These are phyloP conservation scores for Dromius quadrimaculatus DNA, from an alignment of 2,888 invertebrate genomes.

Conservation along the genomic window DNA sequence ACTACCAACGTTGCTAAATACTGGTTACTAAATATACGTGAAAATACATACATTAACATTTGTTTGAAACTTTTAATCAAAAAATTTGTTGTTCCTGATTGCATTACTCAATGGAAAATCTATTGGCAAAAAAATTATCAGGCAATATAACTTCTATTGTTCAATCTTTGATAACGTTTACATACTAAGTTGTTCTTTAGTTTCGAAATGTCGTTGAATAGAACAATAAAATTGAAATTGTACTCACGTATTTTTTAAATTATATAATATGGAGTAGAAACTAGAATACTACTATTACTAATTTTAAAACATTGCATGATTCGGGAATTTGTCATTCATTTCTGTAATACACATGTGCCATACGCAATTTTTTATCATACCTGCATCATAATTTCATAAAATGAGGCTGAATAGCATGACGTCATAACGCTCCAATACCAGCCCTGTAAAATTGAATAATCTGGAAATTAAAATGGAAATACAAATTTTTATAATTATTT, in stretches of 20 bases:
- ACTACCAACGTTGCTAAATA: constrained; percentile 5
- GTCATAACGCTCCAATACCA: no score
- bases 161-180: neutral
- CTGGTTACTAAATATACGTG: constrained; percentile 22
- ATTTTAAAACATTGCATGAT: neutral
- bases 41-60: constrained; percentile 13
- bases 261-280: neutral
- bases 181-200: neutral
- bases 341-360: no score
- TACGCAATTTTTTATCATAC: no score
- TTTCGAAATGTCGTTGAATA: neutral
- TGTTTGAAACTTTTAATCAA: constrained; percentile 6
- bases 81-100: constrained; percentile 2
- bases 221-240: neutral
- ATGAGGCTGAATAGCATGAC: no score
- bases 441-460: no score
- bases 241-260: neutral
- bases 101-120: constrained; percentile 5
- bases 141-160: constrained; percentile 2
- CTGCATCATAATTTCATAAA: no score
- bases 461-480: no score
- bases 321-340: neutral
- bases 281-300: neutral
- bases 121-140: constrained; percentile 3
- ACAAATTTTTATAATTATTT: no score